Evolutionary conservation across 2,888 invertebrate species (phyloP).

Genomic region (Lamellibrachia satsuma): DNA sequence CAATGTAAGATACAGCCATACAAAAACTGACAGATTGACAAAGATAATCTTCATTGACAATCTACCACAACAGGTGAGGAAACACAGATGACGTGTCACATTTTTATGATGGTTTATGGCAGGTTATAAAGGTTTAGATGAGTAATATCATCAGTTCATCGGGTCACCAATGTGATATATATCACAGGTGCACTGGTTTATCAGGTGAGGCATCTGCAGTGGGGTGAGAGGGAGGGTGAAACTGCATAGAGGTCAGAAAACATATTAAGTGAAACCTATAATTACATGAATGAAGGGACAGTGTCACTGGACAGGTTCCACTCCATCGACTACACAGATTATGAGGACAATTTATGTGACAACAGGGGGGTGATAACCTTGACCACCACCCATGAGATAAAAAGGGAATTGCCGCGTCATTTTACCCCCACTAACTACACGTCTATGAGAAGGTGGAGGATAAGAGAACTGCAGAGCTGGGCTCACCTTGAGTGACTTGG

Average conservation of each 20-base stretch:
- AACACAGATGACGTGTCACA: not conserved
- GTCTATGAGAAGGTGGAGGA: not conserved
- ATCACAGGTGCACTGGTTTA: not conserved
- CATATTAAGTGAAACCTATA: constrained; percentile 17
- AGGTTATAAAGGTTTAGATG: not conserved
- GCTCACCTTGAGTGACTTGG: not conserved
- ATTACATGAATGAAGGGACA: not conserved
- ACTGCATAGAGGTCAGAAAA: not conserved
- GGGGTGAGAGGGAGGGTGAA: not conserved
- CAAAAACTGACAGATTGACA: not conserved
- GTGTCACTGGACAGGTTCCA: not conserved
- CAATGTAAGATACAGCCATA: not conserved
- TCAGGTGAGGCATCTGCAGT: not conserved
- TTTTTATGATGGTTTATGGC: not conserved
- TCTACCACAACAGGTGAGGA: not conserved
- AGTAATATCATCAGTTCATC: not conserved
- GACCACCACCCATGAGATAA: not conserved
- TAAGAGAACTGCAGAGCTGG: not conserved
- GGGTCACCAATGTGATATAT: not conserved
- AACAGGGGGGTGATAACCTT: not conserved
- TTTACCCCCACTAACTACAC: not conserved
- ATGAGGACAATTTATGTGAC: too few relatives aligned
- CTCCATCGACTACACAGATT: not conserved
- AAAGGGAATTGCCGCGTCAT: not conserved
- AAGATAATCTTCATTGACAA: not conserved